Base-by-base conservation (phyloP, 2,888 invertebrate species). In the Trachelus iudaicus region DNA sequence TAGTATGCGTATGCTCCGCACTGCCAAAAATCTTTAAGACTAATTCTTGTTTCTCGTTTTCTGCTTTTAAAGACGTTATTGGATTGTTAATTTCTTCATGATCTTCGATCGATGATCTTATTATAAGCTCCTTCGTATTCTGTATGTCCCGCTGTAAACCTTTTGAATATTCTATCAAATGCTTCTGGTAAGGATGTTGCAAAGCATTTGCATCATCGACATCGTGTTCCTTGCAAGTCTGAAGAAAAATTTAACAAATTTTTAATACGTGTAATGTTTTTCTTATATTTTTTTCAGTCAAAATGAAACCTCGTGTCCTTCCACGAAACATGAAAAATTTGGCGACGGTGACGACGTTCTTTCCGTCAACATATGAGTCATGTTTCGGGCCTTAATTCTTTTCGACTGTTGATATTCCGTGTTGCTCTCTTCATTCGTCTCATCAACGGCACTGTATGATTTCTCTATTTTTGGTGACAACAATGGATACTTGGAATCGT, bases 91-190 rank as follows among this genome's bases (percentile, higher is more conserved):
- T 15, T 30, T 78, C 56, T 30, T 68, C 31, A 13, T 75, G 30
- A 73, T 76, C 35, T 23, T 78, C 78, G 11, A 75, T 34, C 33
- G 71, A 69, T 4, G 31, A 37, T 34, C 40, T 73, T 30, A 34
- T 77, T 15, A 75, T 37, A 13, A 76, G 73, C 23, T 56, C 68
- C 34, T 75, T 73, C 68, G 80, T 34, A 77, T 79, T 77, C 76
- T 77, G 71, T 79, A 80, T 71, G 77, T 84, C 79, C 30, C 81
- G 73, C 35, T 81, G 75, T 34, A 86, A 74, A 69, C 80, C 74
- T 76, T 80, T 76, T 34, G 86, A 83, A 76, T 83, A 83, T 75
- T 83, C 79, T 11, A 76, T 75, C 77, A 83, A 73, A 71, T 81
- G 75, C 15, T 79, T 69, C 71, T 84, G 77, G 79, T 81, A 81